Base-by-base conservation (phyloP, 2,113 vertebrate species). In the Sceloporus tristichus region DNA sequence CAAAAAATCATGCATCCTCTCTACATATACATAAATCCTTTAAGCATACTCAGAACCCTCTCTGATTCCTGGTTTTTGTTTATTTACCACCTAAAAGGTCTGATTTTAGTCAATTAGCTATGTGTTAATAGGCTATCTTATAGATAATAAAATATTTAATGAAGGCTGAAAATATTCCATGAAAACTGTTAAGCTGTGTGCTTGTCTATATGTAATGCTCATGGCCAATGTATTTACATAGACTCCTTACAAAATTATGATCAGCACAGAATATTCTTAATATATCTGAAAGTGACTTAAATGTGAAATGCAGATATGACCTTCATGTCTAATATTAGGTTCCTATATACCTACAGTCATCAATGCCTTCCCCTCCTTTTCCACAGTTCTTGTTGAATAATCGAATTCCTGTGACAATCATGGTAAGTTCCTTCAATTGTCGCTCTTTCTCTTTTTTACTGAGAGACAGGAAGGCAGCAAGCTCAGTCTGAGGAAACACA, bases 371-470 rank as follows among this genome's bases (percentile, higher is more conserved):
- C 85, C 97, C 97, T 91, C 96, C 97, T 90, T 96, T 97, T 56
- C 95, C 90, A 66, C 92, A 95, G 91, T 97, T 95, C 93, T 95
- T 98, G 95, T 98, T 99, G 97, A 98, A 98, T 94, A 99, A 95
- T 11, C 95, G 96, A 93, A 99, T 98, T 75, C 98, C 98, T 2
- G 98, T 98, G 56, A 98, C 97, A 1, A 98, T 94, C 97, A 95
- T 96, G 86, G 96, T 94, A 70, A 99, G 96, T 88, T 98, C 97
- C 13, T 87, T 97, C 79, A 99, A 96, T 88, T 98, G 97, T 70
- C 96, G 93, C 56, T 99, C 98, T 96, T 99, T 99, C 66, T 98
- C 97, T 90, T 93, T 96, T 93, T 97, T 98, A 71, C 76, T 81
- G 65, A 98, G 97, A 18, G 96, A 96, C 84, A 98, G 92, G 95